Evolutionary conservation across 1,140 invertebrate genomes (phyloP).

Genomic region (Fopius arisanus): DNA sequence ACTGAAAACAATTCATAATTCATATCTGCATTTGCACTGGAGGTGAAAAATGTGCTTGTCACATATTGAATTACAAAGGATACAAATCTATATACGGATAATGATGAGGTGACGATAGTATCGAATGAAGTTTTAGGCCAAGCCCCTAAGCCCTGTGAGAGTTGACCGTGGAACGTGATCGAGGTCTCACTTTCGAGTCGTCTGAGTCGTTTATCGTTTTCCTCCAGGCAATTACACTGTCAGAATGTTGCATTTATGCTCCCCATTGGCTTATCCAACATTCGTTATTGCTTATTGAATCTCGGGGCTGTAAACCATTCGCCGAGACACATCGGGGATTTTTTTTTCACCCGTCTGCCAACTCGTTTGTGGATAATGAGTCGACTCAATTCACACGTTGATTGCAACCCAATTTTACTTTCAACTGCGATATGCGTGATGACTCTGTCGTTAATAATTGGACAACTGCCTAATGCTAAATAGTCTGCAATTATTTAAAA

Average conservation of each 20-base stretch:
- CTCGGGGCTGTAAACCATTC: background rate
- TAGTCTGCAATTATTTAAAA: background rate
- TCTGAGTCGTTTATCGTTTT: conserved; percentile 29
- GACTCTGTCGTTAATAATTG: too few species aligned
- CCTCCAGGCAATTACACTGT: background rate
- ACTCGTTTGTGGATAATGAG: background rate
- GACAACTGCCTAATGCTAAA: background rate
- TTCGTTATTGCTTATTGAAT: background rate
- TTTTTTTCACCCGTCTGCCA: background rate
- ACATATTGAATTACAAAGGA: background rate
- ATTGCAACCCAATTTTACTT: conserved; percentile 14
- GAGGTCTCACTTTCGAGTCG: conserved; percentile 53
- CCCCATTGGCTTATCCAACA: background rate
- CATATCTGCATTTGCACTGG: background rate
- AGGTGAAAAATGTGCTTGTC: background rate
- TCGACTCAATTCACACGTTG: background rate
- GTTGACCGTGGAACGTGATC: conserved; percentile 46
- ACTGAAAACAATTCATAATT: background rate
- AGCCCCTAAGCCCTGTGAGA: conserved; percentile 31
- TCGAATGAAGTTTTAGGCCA: conserved; percentile 26
- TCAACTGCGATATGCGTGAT: conserved; percentile 7
- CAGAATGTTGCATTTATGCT: background rate
- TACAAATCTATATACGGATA: conserved; percentile 7
- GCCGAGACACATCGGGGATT: background rate
- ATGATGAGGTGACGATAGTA: background rate